phyloP scores from a whole-genome alignment of 23 tunicate species.

The Halocynthia roretzi region DNA sequence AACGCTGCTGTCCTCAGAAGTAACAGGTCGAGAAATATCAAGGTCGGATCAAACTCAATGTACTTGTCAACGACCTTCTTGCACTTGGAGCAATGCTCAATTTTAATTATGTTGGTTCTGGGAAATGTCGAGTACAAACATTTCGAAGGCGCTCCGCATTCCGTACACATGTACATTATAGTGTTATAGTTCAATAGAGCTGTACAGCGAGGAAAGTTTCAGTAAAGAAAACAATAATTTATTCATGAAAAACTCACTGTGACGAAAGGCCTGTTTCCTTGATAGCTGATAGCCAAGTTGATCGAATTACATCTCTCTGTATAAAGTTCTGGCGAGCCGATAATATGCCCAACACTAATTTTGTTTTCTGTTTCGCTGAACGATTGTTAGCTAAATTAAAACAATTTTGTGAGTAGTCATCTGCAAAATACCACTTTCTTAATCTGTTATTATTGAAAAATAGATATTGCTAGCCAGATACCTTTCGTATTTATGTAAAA shows the following conservation, averaged over 20 bases:
- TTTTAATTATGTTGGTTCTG: slow-evolving; percentile 49
- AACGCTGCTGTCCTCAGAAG: slow-evolving; percentile 60
- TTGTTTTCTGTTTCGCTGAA: background rate
- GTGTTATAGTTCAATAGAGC: too few species aligned
- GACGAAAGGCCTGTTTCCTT: background rate
- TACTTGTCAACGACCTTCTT: slow-evolving; percentile 72
- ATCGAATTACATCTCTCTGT: slow-evolving; percentile 13
- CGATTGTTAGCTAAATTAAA: background rate
- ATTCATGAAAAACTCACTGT: slow-evolving; percentile 3
- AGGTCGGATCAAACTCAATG: slow-evolving; percentile 75
- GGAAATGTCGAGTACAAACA: slow-evolving; percentile 57
- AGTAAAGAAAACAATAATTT: background rate
- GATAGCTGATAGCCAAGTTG: slow-evolving; percentile 16
- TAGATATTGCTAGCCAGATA: too few species aligned
- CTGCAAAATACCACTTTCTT: background rate
- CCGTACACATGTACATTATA: slow-evolving; percentile 32
- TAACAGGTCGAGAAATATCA: slow-evolving; percentile 53
- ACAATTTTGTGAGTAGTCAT: background rate
- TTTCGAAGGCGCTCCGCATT: slow-evolving; percentile 47
- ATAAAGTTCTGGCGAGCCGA: slow-evolving; percentile 30
- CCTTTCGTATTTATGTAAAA: too few species aligned
- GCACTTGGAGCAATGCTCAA: slow-evolving; percentile 81
- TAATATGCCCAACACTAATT: slow-evolving; percentile 24
- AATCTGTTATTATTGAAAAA: too few species aligned
- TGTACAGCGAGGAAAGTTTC: too few species aligned